Evolutionary conservation across 2,113 vertebrate species (phyloP).

Genomic region (Sarotherodon lohbergeri): DNA sequence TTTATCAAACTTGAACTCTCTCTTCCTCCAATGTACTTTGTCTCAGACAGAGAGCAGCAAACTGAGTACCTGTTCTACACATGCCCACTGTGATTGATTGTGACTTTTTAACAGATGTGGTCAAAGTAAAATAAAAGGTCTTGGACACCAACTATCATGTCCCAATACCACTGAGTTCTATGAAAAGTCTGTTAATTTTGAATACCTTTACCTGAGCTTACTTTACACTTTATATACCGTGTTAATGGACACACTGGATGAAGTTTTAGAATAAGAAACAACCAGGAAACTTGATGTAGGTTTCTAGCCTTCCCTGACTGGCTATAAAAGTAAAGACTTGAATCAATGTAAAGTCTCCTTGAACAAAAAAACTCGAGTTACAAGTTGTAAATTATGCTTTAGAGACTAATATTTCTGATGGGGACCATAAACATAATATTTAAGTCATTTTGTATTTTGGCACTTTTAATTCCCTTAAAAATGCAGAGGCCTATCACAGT

Average conservation of each 20-base stretch:
- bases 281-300: slow-evolving; percentile 49
- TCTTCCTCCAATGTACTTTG: background rate
- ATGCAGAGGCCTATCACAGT: slow-evolving; percentile 65
- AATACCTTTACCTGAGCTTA: slow-evolving; percentile 19
- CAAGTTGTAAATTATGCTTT: slow-evolving; percentile 71
- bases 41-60: background rate
- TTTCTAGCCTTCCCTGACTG: slow-evolving; percentile 45
- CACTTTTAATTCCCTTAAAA: slow-evolving; percentile 77
- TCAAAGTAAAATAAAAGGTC: slow-evolving; percentile 15
- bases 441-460: slow-evolving; percentile 75
- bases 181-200: slow-evolving; percentile 13
- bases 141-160: background rate
- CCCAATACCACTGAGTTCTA: background rate
- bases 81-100: slow-evolving; percentile 13
- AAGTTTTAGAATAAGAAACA: slow-evolving; percentile 42
- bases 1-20: background rate
- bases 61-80: background rate
- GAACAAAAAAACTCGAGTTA: slow-evolving; percentile 53
- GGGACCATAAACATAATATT: slow-evolving; percentile 69
- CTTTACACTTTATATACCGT: slow-evolving; percentile 52
- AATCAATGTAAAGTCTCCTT: slow-evolving; percentile 60
- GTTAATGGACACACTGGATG: slow-evolving; percentile 24
- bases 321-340: slow-evolving; percentile 65
- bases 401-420: slow-evolving; percentile 73
- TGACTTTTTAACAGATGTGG: background rate